These are phyloP conservation scores for Tinea pellionella DNA, from an alignment of 2,888 invertebrate genomes.

Conservation along the genomic window DNA sequence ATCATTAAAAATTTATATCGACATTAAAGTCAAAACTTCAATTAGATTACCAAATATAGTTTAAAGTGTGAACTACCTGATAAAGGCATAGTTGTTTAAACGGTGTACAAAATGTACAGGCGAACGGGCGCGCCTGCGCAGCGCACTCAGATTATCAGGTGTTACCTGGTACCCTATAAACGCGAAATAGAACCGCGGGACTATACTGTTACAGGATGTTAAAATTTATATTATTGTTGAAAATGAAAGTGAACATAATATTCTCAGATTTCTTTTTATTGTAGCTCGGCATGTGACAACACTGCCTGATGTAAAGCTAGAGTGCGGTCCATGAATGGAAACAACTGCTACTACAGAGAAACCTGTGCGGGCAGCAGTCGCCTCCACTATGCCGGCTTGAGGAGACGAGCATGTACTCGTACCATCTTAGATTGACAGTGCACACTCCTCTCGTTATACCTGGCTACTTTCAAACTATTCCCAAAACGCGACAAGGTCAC, in stretches of 20 bases:
- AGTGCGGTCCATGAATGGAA: too few species aligned
- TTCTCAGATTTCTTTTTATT: too few species aligned
- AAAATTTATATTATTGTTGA: not conserved
- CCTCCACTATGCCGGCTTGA: too few species aligned
- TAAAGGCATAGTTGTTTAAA: not conserved
- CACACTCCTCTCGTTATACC: too few species aligned
- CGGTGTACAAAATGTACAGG: not conserved
- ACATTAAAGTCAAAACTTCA: not conserved
- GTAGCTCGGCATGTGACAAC: too few species aligned
- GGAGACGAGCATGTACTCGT: too few species aligned
- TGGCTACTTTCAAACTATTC: too few species aligned
- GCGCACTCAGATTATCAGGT: conserved; percentile 45
- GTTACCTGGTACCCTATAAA: conserved; percentile 63
- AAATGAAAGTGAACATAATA: not conserved
- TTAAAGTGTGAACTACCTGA: not conserved
- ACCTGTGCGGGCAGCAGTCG: too few species aligned
- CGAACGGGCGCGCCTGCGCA: conserved; percentile 10
- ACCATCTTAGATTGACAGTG: too few species aligned
- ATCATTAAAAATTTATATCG: not conserved
- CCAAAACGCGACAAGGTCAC: too few species aligned
- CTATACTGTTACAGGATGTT: conserved; percentile 28
- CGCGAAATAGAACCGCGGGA: conserved; percentile 45
- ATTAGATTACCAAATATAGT: not conserved
- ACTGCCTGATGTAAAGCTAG: too few species aligned
- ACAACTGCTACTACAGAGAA: too few species aligned